A percentile compares a stretch with the other conserved stretches of the same genome.
Conservation (phyloP, 2,797 vertebrate genomes). For the Rhabdomys pumilio region DNA sequence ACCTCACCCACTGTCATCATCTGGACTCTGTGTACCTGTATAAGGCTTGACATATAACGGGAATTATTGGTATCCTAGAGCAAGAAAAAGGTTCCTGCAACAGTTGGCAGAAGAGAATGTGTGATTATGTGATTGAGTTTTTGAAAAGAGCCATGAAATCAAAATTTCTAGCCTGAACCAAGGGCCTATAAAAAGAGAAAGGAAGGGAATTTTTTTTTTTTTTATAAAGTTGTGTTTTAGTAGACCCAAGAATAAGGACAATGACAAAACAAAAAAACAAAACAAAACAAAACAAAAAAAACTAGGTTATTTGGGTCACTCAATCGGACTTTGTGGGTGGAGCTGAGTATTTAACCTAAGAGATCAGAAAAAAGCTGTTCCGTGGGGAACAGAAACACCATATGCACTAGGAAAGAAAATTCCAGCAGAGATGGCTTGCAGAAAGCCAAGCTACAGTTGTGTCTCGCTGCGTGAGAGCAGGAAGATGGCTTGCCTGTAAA, state of each 20-base stretch:
- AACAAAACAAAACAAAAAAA: not conserved
- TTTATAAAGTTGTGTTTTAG: not conserved
- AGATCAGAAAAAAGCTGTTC: not conserved
- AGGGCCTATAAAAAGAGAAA: not conserved
- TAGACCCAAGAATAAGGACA: not conserved
- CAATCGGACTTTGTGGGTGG: not conserved
- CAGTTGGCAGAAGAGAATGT: not conserved
- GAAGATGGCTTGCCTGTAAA: not conserved
- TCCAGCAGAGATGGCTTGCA: not conserved
- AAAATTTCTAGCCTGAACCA: not conserved
- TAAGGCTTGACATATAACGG: not conserved
- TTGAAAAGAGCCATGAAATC: not conserved
- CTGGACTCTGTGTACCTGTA: not conserved
- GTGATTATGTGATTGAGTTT: not conserved
- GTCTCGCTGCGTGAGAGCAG: accelerated
- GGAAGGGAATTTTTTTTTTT: not conserved
- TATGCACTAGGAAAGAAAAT: not conserved
- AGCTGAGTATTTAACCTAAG: not conserved
- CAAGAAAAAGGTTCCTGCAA: not conserved
- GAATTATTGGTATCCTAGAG: not conserved
- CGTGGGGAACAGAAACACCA: too few species aligned
- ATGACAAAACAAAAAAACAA: too few species aligned
- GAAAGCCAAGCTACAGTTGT: not conserved
- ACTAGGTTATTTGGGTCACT: not conserved
- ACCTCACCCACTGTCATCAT: not conserved